phyloP scores from a whole-genome alignment of 1,140 invertebrate genomes.

The Trinorchestia longiramus region DNA sequence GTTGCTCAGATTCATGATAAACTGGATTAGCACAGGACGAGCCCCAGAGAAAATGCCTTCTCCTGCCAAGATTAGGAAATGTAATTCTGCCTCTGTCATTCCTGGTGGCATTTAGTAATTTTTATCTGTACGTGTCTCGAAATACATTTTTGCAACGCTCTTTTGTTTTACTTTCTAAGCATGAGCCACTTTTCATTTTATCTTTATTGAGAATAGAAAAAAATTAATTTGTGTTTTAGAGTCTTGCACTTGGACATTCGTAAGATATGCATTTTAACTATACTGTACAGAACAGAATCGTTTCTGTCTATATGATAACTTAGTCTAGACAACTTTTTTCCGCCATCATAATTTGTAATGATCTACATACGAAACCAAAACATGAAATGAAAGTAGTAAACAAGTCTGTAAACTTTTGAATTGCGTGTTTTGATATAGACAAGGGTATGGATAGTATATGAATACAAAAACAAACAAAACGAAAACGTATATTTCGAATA shows the following conservation, averaged over 20 bases:
- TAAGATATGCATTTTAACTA: not conserved
- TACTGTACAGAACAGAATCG: too few species aligned
- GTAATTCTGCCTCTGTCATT: conserved; percentile 6
- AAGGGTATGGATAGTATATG: too few species aligned
- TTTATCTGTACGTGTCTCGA: not conserved
- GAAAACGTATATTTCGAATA: too few species aligned
- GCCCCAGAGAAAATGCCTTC: not conserved
- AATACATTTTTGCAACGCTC: not conserved
- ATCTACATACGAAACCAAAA: too few species aligned
- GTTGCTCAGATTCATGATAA: conserved; percentile 40
- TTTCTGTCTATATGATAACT: too few species aligned
- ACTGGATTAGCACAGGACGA: conserved; percentile 39
- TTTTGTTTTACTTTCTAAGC: not conserved
- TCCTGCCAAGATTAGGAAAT: not conserved
- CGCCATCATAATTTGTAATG: too few species aligned
- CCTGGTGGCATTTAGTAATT: not conserved
- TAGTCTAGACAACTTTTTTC: too few species aligned
- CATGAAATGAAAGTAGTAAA: too few species aligned
- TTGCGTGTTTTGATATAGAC: too few species aligned
- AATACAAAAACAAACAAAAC: too few species aligned
- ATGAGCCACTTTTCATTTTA: not conserved
- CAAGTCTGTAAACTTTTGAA: too few species aligned
- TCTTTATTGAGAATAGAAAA: not conserved
- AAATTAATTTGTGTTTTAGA: not conserved
- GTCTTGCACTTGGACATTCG: not conserved